Conservation (phyloP, 1,140 invertebrate species). For the Halesus radiatus region DNA sequence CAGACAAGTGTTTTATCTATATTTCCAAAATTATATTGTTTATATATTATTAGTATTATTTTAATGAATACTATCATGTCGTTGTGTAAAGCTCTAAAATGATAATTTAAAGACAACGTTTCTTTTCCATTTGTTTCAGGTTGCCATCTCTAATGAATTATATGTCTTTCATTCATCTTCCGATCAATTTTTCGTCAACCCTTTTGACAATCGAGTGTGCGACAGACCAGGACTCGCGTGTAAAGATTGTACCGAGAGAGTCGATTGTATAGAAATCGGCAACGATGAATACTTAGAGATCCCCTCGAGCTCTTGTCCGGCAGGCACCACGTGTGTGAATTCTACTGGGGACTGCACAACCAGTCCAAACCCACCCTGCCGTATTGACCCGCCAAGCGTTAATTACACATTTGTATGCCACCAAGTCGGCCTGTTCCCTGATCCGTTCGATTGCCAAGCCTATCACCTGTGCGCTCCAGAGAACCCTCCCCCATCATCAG, state of each 20-base stretch:
- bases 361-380: conserved; percentile 26
- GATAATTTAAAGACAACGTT: too few relatives aligned
- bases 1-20: too few relatives aligned
- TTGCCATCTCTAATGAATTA: background rate
- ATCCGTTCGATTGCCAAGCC: conserved; percentile 64
- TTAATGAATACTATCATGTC: too few relatives aligned
- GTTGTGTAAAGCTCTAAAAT: too few relatives aligned
- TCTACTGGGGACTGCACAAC: conserved; percentile 23
- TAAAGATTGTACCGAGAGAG: conserved; percentile 1
- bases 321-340: conserved; percentile 17
- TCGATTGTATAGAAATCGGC: background rate
- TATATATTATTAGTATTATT: too few relatives aligned
- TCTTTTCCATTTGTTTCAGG: background rate
- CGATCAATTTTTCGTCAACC: background rate
- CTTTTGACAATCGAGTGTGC: background rate
- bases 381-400: background rate
- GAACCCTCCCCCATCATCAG: background rate
- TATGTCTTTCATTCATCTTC: background rate
- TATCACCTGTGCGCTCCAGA: conserved; percentile 63
- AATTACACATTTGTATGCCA: conserved; percentile 38
- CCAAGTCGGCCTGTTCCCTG: conserved; percentile 61
- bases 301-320: background rate
- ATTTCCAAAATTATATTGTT: too few relatives aligned
- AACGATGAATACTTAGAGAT: background rate
- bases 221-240: conserved; percentile 29